Evolutionary conservation across 2,797 vertebrate species (phyloP), one percentile per base, ranked within the genome.

Genomic region (Ceryle rudis): DNA sequence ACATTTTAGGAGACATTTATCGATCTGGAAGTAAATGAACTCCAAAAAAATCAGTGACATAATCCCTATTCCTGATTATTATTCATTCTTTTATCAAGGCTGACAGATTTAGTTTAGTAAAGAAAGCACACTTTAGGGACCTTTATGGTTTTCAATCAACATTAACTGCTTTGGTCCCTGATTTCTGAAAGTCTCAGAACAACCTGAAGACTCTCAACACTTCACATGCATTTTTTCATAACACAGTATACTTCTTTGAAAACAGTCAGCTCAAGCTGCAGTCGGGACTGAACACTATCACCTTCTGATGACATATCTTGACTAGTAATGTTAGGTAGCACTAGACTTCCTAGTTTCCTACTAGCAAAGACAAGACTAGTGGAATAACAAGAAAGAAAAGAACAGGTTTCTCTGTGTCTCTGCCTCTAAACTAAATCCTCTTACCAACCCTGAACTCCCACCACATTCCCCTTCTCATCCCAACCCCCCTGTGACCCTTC

Each of bases 361-460:
- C 29, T 8, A 81, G 26, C 4, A 75, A 86, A 75, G 29, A 25
- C 31, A 41, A 74, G 74, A 31, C 5, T 14, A 31, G 8, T 41
- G 20, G 41, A 75, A 42, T 21, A 28, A 74, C 14, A 52, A 41
- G 3, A 46, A 11, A 71, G 22, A 44, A 44, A 3, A 44, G 14
- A 60, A 4, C 5, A 74, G 52, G 5, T 71, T 86, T 81, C 29
- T 70, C 6, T 15, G 4, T 35, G 13, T 23, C 8, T 79, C 67
- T 81, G 20, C n/a, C 47, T 52, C 31, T 67, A 78, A 83, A 57
- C 2, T 23, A 71, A 84, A 75, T 6, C 13, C 22, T 85, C 9
- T 80, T 22, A 58, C 8, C 3, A 28, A 4, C 2, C 11, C 13
- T 65, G 44, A 83, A 1, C 20, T 81, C 25, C 31, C 0, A 0